phyloP scores from a whole-genome alignment of 2,113 vertebrate genomes.

The Lycaon pictus region DNA sequence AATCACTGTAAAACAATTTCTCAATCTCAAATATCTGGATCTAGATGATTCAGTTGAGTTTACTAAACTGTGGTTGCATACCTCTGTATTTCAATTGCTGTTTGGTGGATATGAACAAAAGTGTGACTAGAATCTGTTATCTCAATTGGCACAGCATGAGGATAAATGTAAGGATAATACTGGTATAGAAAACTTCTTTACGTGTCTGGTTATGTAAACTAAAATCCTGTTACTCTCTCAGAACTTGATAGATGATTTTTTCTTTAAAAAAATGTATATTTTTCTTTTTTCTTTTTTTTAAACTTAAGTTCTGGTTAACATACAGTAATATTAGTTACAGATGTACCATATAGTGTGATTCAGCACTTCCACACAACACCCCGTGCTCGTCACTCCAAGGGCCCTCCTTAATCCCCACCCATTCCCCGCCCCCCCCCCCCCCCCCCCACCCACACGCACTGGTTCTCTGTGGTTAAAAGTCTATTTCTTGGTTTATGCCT shows the following conservation, averaged over 20 bases:
- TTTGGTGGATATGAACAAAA: background rate
- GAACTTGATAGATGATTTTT: background rate
- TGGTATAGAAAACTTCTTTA: background rate
- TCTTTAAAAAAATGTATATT: background rate
- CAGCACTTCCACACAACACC: background rate
- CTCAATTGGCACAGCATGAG: background rate
- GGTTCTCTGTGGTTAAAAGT: background rate
- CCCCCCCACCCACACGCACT: background rate
- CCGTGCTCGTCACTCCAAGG: background rate
- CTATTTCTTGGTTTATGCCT: background rate
- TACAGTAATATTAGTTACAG: background rate
- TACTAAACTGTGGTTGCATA: background rate
- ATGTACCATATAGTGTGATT: background rate
- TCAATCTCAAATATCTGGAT: background rate
- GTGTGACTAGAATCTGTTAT: background rate
- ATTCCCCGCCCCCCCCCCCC: too few relatives aligned
- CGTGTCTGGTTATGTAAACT: background rate
- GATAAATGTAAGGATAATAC: background rate
- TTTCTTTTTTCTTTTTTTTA: background rate
- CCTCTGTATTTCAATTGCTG: background rate
- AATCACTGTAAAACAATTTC: constrained; percentile 5
- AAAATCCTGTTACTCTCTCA: background rate
- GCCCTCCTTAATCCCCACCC: background rate
- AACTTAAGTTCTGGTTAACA: background rate
- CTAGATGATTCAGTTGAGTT: background rate